phyloP scores from a whole-genome alignment of 2,113 vertebrate species.

The Amblyornis subalaris region DNA sequence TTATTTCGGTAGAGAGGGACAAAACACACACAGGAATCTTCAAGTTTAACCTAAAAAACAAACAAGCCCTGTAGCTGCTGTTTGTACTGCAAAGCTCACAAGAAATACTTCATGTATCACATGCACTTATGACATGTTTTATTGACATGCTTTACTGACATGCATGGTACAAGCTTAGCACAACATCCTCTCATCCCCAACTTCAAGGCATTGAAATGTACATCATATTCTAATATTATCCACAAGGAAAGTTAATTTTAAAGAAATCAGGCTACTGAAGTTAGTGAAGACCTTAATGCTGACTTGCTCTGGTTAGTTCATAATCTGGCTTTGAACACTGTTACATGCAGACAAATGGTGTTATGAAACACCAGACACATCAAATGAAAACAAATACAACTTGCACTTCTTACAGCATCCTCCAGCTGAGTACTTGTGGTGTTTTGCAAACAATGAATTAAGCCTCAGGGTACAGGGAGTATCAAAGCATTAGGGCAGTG shows the following conservation, averaged over 20 bases:
- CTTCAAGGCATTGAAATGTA: neutral
- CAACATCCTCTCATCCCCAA: neutral
- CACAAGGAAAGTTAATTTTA: neutral
- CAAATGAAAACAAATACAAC: slow-evolving; percentile 53
- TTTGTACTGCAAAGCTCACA: neutral
- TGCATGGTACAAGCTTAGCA: neutral
- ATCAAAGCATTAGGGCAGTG: slow-evolving; percentile 57
- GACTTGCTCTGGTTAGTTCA: neutral
- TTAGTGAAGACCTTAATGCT: neutral
- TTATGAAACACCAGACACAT: slow-evolving; percentile 41
- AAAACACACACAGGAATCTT: slow-evolving; percentile 58
- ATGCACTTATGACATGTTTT: neutral
- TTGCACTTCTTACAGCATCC: slow-evolving; percentile 42
- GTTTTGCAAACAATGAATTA: slow-evolving; percentile 63
- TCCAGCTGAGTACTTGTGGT: slow-evolving; percentile 48
- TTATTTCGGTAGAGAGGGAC: slow-evolving; percentile 65
- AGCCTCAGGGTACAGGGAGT: slow-evolving; percentile 52
- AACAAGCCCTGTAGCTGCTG: slow-evolving; percentile 26
- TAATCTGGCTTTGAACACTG: slow-evolving; percentile 10
- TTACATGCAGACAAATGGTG: neutral
- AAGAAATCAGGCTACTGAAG: neutral
- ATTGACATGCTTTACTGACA: neutral
- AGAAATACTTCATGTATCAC: neutral
- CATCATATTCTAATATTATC: neutral
- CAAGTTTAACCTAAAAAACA: slow-evolving; percentile 69